A percentile compares a stretch with the other conserved stretches of the same genome.
These are phyloP conservation scores for Tholera decimalis DNA, from an alignment of 2,888 invertebrate species.

Conservation along the genomic window DNA sequence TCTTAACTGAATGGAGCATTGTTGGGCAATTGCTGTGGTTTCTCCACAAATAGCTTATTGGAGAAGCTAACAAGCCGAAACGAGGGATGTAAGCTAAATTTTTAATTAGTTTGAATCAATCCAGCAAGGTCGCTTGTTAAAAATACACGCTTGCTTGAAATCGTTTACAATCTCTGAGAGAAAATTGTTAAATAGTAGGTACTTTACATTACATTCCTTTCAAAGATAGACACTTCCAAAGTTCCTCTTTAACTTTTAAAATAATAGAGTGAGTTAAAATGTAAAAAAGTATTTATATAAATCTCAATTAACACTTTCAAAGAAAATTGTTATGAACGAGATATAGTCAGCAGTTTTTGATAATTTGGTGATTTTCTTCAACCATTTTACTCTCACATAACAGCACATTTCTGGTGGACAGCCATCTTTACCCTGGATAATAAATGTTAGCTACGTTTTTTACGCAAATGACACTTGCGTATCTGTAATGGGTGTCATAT, in stretches of 20 bases:
- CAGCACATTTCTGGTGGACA: too few relatives aligned
- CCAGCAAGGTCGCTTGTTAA: slow-evolving; percentile 7
- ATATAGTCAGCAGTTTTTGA: too few relatives aligned
- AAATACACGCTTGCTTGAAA: background rate
- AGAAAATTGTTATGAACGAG: too few relatives aligned
- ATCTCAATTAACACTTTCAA: too few relatives aligned
- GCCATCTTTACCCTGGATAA: too few relatives aligned
- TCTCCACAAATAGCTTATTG: slow-evolving; percentile 35
- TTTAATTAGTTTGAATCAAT: slow-evolving; percentile 39
- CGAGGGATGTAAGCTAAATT: slow-evolving; percentile 17
- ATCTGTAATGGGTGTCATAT: background rate
- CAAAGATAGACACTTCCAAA: too few relatives aligned
- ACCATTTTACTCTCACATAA: too few relatives aligned
- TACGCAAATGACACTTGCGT: background rate
- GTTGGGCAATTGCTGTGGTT: slow-evolving; percentile 46
- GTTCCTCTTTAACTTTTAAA: too few relatives aligned
- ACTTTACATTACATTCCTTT: too few relatives aligned
- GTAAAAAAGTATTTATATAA: too few relatives aligned
- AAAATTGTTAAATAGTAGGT: background rate
- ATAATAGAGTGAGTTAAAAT: too few relatives aligned
- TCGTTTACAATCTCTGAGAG: background rate
- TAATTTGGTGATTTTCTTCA: too few relatives aligned
- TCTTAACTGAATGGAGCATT: slow-evolving; percentile 47
- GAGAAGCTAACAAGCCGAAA: slow-evolving; percentile 18
- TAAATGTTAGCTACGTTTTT: background rate